phyloP scores from a whole-genome alignment of 2,113 vertebrate genomes.

The Alligator mississippiensis region DNA sequence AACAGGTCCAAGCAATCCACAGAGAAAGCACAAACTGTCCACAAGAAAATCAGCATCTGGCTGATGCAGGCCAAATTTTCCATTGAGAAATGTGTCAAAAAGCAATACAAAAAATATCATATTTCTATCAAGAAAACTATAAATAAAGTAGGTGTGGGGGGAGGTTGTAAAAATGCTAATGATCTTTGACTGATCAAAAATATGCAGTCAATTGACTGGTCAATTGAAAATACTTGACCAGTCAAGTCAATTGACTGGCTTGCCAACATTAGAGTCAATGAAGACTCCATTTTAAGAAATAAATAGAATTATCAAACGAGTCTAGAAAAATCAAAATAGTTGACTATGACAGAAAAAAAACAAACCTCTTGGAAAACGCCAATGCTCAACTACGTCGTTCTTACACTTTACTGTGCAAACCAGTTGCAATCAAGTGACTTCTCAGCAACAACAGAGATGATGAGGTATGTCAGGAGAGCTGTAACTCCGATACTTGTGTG shows the following conservation, averaged over 20 bases:
- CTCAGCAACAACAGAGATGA: neutral
- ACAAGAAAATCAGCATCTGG: no score
- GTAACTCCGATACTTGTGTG: neutral
- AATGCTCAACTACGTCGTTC: neutral
- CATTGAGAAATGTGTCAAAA: no score
- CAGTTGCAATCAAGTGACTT: neutral
- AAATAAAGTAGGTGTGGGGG: no score
- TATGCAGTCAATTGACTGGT: no score
- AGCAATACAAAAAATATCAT: neutral
- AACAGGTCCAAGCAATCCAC: no score
- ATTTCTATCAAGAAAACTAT: neutral
- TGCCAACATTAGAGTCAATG: neutral
- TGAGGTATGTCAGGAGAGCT: neutral
- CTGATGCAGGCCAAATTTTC: no score
- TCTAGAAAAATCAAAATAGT: neutral
- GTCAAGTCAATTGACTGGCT: no score
- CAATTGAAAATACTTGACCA: neutral
- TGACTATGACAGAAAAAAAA: neutral
- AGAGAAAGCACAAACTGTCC: no score
- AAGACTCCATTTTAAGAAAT: neutral
- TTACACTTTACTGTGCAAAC: neutral
- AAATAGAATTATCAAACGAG: no score
- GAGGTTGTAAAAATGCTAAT: no score
- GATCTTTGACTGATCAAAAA: no score
- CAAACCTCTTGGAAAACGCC: neutral